Evolutionary conservation across 2,888 invertebrate genomes (phyloP), one percentile per base, ranked within the genome.

Genomic region (Pachycephus smyrnensis): DNA sequence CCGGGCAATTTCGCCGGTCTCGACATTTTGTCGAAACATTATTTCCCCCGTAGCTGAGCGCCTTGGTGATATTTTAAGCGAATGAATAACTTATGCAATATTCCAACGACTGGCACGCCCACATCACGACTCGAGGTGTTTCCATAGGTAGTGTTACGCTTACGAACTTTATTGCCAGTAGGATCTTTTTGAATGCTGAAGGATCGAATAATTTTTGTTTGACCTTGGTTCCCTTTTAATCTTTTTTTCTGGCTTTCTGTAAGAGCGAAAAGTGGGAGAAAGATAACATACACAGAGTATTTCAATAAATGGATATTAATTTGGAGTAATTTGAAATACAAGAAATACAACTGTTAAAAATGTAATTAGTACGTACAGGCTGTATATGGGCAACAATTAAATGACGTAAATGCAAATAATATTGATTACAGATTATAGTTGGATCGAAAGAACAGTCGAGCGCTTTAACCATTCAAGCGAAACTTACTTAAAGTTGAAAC

Each of bases 21-120:
- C 33, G 68, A 74, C 68, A 77, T 77, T 77, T 77, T 77, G 74
- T 73, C 73, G 77, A 35, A 74, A 77, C 73, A 77, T 69, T 68
- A 68, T 55, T 55, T 23, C 55, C 55, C 23, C 55, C 55, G 2
- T 55, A 55, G 23, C 55, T 23, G 55, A 55, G 55, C 55, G 55
- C 55, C 55, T 55, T 68, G 68, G 68, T 77, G 74, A 77, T 77
- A 77, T 77, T 77, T 77, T 73, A 73, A 74, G 35, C 71, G 37
- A 37, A 73, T 77, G 77, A 77, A 77, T 77, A 74, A 77, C 77
- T 77, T 77, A 73, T 77, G 73, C 55, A 77, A 77, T 77, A 77
- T 77, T 77, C 77, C 73, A 3, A 35, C 55, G 55, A 55, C 55
- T 55, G 55, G 55, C 55, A 3, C 55, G 9, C 23, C 55, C 23